Percentiles rank a stretch among this genome's conserved stretches.
phyloP scores from a whole-genome alignment of 2,797 vertebrate genomes.

The Enteromius trimaculatus region DNA sequence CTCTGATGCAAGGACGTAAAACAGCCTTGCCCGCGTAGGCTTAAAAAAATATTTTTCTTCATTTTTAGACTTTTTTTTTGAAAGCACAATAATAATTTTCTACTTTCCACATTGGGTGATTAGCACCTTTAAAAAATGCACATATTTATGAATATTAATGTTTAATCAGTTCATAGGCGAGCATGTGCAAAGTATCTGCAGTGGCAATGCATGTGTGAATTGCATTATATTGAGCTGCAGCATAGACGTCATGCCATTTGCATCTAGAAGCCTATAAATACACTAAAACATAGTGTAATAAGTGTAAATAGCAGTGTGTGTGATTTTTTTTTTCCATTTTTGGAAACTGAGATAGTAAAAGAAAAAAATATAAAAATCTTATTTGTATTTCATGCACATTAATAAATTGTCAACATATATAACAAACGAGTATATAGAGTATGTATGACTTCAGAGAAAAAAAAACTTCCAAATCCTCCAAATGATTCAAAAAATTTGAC shows the following conservation, averaged over 20 bases:
- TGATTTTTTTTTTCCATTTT: not conserved
- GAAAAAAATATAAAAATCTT: not conserved
- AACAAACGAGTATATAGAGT: not conserved
- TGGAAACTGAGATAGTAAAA: not conserved
- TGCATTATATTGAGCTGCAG: not conserved
- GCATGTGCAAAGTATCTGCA: not conserved
- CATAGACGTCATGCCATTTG: not conserved
- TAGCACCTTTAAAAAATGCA: conserved; percentile 10
- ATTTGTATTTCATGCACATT: not conserved
- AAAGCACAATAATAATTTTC: conserved; percentile 10
- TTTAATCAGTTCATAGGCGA: conserved; percentile 13
- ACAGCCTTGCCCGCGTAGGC: conserved; percentile 34
- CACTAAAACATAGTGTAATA: not conserved
- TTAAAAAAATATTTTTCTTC: conserved; percentile 62
- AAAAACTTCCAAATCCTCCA: not conserved
- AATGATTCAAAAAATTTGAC: not conserved
- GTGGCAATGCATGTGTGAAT: not conserved
- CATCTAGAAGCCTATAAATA: not conserved
- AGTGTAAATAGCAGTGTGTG: conserved; percentile 1
- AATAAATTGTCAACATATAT: not conserved
- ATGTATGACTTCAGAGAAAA: not conserved
- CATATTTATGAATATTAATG: conserved; percentile 48
- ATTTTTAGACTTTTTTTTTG: conserved; percentile 7
- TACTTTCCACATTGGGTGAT: not conserved
- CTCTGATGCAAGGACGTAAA: conserved; percentile 45